These are phyloP conservation scores for Axis porcinus DNA, from an alignment of 2,113 vertebrate genomes.

Conservation along the genomic window DNA sequence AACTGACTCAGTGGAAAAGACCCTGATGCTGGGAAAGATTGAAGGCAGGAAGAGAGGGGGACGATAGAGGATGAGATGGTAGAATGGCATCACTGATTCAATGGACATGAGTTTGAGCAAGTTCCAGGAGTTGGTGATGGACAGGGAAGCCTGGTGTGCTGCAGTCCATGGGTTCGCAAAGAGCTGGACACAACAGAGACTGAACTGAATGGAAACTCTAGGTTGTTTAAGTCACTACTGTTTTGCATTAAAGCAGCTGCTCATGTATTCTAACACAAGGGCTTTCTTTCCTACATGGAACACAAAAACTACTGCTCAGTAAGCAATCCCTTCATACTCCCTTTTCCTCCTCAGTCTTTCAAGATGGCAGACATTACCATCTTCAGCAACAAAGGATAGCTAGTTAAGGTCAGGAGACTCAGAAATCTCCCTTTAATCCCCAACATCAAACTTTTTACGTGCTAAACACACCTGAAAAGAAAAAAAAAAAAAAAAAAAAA, in stretches of 20 bases:
- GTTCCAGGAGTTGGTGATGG: neutral
- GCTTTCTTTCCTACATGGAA: neutral
- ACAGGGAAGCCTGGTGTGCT: neutral
- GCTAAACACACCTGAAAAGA: neutral
- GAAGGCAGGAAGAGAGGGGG: neutral
- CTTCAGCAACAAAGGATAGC: neutral
- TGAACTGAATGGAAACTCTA: neutral
- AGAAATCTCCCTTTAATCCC: neutral
- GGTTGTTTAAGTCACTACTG: neutral
- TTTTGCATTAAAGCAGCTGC: neutral
- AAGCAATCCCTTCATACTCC: neutral
- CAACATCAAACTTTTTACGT: neutral
- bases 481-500: neutral
- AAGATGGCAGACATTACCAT: neutral
- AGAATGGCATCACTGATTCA: neutral
- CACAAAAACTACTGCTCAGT: neutral
- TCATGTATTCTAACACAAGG: neutral
- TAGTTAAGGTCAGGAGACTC: neutral
- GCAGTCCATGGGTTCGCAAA: neutral
- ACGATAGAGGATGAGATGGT: neutral
- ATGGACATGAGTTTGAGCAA: neutral
- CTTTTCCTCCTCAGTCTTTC: neutral
- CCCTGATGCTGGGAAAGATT: neutral
- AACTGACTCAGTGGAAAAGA: neutral
- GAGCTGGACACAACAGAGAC: neutral